These are phyloP conservation scores for Heliangelus exortis DNA, from an alignment of 2,797 vertebrate species.

Conservation along the genomic window DNA sequence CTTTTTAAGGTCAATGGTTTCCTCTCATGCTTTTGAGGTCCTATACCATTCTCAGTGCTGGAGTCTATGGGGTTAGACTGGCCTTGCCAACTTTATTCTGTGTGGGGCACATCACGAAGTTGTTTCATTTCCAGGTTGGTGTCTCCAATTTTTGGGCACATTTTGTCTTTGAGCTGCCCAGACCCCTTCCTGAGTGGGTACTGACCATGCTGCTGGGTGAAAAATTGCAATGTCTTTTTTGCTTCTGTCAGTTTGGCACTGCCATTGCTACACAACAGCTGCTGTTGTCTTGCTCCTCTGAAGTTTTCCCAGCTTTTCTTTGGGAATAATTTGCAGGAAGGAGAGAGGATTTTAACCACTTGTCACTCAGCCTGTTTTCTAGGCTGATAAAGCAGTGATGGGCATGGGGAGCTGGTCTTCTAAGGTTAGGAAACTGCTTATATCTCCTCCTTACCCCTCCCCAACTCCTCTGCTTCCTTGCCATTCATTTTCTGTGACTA, in stretches of 20 bases:
- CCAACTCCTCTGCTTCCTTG: not conserved
- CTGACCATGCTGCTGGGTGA: not conserved
- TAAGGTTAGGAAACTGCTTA: not conserved
- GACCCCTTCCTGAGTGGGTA: accelerated
- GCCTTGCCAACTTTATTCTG: not conserved
- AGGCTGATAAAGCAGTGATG: not conserved
- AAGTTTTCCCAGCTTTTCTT: not conserved
- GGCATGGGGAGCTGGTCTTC: not conserved
- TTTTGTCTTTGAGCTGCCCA: not conserved
- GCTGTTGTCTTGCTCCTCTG: not conserved
- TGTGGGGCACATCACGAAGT: not conserved
- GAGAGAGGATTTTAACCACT: not conserved
- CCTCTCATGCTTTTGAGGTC: not conserved
- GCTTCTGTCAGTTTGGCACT: not conserved
- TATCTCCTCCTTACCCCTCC: not conserved
- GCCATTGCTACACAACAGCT: not conserved
- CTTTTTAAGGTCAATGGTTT: not conserved
- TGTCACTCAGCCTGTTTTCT: not conserved
- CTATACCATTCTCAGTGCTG: not conserved
- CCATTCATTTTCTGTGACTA: not conserved
- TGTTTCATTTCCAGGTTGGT: not conserved
- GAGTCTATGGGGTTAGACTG: not conserved
- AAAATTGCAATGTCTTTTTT: not conserved
- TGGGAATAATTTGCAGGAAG: not conserved
- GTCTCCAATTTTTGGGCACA: not conserved